phyloP scores from a whole-genome alignment of 2,888 invertebrate genomes.

The Listrodromus nycthemerus region DNA sequence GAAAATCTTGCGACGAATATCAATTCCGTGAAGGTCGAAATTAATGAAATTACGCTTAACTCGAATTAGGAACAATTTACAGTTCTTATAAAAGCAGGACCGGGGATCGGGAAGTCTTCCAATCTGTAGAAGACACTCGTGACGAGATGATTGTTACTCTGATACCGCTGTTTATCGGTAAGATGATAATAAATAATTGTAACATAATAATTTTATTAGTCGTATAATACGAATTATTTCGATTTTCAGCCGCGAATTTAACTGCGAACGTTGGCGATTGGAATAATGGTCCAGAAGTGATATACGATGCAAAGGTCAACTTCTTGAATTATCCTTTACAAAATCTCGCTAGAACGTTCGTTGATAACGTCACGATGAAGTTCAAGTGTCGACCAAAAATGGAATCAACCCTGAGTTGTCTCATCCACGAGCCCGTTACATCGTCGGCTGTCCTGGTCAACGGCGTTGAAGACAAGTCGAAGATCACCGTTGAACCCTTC shows the following conservation, averaged over 20 bases:
- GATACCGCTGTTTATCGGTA: constrained; percentile 26
- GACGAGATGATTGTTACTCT: constrained; percentile 27
- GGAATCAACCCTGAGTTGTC: constrained; percentile 31
- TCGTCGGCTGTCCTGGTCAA: background rate
- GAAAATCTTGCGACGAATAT: background rate
- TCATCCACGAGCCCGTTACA: constrained; percentile 12
- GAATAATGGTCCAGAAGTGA: constrained; percentile 53
- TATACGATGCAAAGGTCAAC: constrained; percentile 55
- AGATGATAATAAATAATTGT: constrained; percentile 3
- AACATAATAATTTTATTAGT: background rate
- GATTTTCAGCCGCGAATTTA: constrained; percentile 21
- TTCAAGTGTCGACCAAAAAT: constrained; percentile 52
- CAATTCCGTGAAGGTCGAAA: background rate
- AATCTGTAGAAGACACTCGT: background rate
- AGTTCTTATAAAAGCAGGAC: constrained; percentile 2
- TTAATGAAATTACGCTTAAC: background rate
- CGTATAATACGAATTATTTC: background rate
- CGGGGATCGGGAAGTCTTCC: background rate
- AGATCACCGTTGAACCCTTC: background rate
- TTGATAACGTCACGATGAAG: constrained; percentile 11
- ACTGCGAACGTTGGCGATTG: constrained; percentile 11
- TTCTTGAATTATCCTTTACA: background rate
- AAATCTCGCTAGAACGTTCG: background rate
- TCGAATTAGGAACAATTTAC: background rate
- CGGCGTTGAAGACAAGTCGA: background rate